phyloP scores from a whole-genome alignment of 2,888 invertebrate species.

The Phalera bucephala region DNA sequence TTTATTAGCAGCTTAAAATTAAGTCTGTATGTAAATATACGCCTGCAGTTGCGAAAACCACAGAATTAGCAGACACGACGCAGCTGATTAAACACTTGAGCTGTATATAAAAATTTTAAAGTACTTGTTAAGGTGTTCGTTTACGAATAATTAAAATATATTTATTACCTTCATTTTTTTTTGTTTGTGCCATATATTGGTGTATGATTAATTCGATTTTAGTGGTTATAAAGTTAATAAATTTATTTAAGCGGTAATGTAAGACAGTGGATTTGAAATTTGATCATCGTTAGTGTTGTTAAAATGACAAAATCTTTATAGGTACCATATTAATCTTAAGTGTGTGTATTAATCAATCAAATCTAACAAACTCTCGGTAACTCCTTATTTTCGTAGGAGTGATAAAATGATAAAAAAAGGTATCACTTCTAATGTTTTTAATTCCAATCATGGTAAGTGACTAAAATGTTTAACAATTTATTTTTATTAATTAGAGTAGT shows the following conservation, averaged over 20 bases:
- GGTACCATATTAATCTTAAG: not conserved
- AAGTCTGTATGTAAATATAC: not conserved
- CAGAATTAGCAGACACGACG: not conserved
- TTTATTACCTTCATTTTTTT: slow-evolving; percentile 8
- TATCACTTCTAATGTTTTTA: not conserved
- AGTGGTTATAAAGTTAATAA: slow-evolving; percentile 19
- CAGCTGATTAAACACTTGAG: not conserved
- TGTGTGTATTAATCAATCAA: not conserved
- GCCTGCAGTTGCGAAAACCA: not conserved
- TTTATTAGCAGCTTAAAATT: slow-evolving; percentile 28
- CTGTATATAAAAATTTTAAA: not conserved
- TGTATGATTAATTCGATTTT: slow-evolving; percentile 6
- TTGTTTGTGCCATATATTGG: slow-evolving; percentile 33
- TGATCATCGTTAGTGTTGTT: not conserved
- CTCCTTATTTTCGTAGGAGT: not conserved
- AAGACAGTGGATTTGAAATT: slow-evolving; percentile 11
- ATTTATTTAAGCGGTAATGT: slow-evolving; percentile 19
- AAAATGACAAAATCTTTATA: not conserved
- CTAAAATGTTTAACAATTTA: not conserved
- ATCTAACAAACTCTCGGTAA: not conserved
- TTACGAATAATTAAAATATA: not conserved
- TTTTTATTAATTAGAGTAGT: slow-evolving; percentile 2
- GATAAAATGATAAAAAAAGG: not conserved
- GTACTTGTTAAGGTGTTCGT: not conserved
- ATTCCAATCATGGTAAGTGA: slow-evolving; percentile 1